These are phyloP conservation scores for Apis dorsata DNA, from an alignment of 1,140 invertebrate species.

Conservation along the genomic window DNA sequence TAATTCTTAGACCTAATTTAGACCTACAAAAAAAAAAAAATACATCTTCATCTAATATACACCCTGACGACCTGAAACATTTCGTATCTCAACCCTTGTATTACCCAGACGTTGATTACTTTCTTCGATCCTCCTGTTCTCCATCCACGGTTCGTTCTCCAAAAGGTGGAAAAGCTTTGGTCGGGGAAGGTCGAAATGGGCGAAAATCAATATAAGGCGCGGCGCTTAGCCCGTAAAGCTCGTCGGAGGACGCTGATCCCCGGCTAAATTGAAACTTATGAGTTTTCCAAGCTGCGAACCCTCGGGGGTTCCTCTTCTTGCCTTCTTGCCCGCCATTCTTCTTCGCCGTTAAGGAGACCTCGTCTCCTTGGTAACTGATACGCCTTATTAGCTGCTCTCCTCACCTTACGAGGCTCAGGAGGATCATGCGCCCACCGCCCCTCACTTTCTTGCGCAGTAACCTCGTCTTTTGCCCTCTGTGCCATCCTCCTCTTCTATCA, in stretches of 20 bases:
- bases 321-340: constrained; percentile 69
- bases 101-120: too few relatives aligned
- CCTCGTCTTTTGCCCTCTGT: constrained; percentile 35
- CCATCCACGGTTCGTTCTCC: background rate
- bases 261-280: constrained; percentile 80
- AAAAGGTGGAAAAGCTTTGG: background rate
- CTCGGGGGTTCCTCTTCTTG: constrained; percentile 53
- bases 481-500: background rate
- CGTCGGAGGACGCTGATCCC: constrained; percentile 76
- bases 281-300: constrained; percentile 71
- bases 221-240: constrained; percentile 52
- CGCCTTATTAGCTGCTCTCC: constrained; percentile 70
- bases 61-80: too few relatives aligned
- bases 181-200: constrained; percentile 43
- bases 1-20: too few relatives aligned
- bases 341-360: constrained; percentile 69
- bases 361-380: constrained; percentile 73
- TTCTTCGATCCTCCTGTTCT: background rate
- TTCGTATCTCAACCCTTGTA: too few relatives aligned
- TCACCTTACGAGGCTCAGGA: constrained; percentile 67
- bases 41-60: too few relatives aligned
- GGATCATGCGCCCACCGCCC: constrained; percentile 65
- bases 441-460: constrained; percentile 57
- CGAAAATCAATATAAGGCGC: constrained; percentile 70
- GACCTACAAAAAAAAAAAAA: too few relatives aligned